Evolutionary conservation across 2,113 vertebrate genomes (phyloP).

Genomic region (Indri indri): DNA sequence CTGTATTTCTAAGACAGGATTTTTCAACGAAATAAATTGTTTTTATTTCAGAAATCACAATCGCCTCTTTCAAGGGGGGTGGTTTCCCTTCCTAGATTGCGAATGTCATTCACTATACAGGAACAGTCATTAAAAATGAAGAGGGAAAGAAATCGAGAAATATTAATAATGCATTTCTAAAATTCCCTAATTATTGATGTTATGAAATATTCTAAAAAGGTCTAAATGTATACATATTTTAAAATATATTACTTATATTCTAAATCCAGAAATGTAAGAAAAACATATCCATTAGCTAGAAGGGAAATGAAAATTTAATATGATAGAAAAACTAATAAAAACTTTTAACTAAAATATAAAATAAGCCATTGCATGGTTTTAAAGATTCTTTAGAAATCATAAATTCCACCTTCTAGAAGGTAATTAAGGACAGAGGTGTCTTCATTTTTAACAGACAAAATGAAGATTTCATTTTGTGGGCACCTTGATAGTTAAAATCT

Average conservation of each 20-base stretch:
- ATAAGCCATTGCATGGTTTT: constrained; percentile 1
- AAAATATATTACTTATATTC: neutral
- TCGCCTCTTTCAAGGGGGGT: neutral
- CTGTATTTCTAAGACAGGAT: constrained; percentile 32
- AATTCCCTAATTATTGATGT: neutral
- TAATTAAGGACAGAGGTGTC: neutral
- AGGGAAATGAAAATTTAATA: constrained; percentile 43
- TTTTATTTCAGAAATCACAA: constrained; percentile 60
- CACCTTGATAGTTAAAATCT: constrained; percentile 19
- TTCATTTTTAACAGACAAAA: constrained; percentile 56
- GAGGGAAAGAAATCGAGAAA: neutral
- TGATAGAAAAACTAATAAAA: neutral
- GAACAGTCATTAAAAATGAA: constrained; percentile 26
- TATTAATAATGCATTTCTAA: constrained; percentile 37
- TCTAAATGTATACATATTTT: neutral
- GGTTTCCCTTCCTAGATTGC: constrained; percentile 43
- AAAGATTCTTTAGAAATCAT: constrained; percentile 53
- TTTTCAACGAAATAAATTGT: constrained; percentile 51
- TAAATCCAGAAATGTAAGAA: constrained; percentile 32
- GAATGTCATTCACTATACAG: neutral
- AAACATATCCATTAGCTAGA: constrained; percentile 18
- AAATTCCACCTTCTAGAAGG: constrained; percentile 48
- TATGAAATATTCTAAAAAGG: constrained; percentile 33
- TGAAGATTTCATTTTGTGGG: constrained; percentile 9
- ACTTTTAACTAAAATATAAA: constrained; percentile 17